phyloP scores from a whole-genome alignment of 2,888 invertebrate genomes.

The Drosophila pegasa region DNA sequence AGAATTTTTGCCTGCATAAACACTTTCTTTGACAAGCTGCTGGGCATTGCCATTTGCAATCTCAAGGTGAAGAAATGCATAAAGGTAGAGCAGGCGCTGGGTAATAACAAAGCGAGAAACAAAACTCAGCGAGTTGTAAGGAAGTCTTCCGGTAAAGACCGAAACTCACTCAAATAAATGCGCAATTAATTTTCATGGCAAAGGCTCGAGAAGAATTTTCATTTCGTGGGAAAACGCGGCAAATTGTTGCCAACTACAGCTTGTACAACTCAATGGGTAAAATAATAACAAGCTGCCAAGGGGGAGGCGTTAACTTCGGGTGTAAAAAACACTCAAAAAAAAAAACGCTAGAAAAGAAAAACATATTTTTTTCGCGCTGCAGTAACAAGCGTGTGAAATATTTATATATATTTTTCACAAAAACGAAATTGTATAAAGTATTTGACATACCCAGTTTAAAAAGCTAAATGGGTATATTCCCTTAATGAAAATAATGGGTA shows the following conservation, averaged over 20 bases:
- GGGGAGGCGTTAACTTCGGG: constrained; percentile 29
- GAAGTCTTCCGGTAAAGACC: constrained; percentile 31
- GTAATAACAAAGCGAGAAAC: constrained; percentile 30
- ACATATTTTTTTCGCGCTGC: constrained; percentile 41
- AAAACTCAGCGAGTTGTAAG: constrained; percentile 46
- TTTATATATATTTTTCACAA: constrained; percentile 40
- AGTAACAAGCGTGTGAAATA: constrained; percentile 59
- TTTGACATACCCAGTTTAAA: not conserved
- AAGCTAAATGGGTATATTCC: not conserved
- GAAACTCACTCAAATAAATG: constrained; percentile 74
- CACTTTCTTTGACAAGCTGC: not conserved
- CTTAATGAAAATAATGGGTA: too few species aligned
- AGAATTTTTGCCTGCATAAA: not conserved
- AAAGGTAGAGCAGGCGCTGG: constrained; percentile 18
- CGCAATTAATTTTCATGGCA: constrained; percentile 76
- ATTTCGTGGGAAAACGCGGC: constrained; percentile 29
- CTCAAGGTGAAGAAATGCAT: not conserved
- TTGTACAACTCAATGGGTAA: constrained; percentile 57
- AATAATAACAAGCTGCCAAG: constrained; percentile 44
- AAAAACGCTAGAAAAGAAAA: constrained; percentile 26
- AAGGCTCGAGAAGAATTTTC: constrained; percentile 61
- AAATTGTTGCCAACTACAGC: constrained; percentile 62
- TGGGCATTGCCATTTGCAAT: not conserved
- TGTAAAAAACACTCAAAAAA: constrained; percentile 15
- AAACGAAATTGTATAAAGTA: constrained; percentile 8